Conservation (phyloP, 2,113 vertebrate genomes). For the Nerophis lumbriciformis region DNA sequence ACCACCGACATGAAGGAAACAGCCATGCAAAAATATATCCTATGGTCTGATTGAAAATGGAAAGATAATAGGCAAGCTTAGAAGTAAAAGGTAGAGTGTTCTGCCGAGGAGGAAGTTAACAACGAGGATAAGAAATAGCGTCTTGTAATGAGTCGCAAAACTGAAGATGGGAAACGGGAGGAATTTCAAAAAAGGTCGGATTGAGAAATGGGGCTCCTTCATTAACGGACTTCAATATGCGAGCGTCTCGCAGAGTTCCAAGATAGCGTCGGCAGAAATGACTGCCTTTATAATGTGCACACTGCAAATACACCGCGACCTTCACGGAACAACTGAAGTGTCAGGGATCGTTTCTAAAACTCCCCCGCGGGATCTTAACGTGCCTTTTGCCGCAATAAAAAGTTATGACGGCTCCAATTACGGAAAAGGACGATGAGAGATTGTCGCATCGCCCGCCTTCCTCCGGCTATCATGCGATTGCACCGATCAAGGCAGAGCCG, state of each 20-base stretch:
- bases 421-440: slow-evolving; percentile 31
- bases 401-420: slow-evolving; percentile 40
- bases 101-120: slow-evolving; percentile 23
- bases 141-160: slow-evolving; percentile 30
- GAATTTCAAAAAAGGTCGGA: slow-evolving; percentile 34
- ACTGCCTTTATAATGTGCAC: slow-evolving; percentile 41
- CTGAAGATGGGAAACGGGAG: slow-evolving; percentile 32
- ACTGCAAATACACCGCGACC: slow-evolving; percentile 54
- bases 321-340: slow-evolving; percentile 40
- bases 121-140: slow-evolving; percentile 20
- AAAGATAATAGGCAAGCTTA: slow-evolving; percentile 13
- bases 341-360: slow-evolving; percentile 11
- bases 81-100: slow-evolving; percentile 12
- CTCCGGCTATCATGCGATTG: no score
- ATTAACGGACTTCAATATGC: slow-evolving; percentile 64
- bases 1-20: slow-evolving; percentile 11
- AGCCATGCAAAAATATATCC: slow-evolving; percentile 10
- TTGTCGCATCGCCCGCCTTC: not conserved
- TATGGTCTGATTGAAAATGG: not conserved
- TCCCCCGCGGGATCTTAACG: slow-evolving; percentile 23
- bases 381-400: slow-evolving; percentile 31
- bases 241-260: slow-evolving; percentile 49
- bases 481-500: no score
- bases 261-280: slow-evolving; percentile 56
- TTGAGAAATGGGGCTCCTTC: slow-evolving; percentile 37